Evolutionary conservation across 2,113 vertebrate genomes (phyloP).

Genomic region (Loxodonta africana): DNA sequence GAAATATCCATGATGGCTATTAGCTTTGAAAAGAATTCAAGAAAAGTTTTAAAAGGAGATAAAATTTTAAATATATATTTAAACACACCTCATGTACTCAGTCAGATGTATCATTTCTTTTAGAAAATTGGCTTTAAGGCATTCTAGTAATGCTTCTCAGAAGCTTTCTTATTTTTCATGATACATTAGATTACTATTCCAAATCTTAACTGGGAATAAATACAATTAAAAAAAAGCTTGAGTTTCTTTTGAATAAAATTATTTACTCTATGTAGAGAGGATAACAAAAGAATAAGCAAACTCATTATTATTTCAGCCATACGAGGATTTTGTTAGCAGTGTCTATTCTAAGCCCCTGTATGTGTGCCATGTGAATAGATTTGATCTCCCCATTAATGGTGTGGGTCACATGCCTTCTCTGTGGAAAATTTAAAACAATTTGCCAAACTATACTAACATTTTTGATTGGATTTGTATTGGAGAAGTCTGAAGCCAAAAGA

Average conservation of each 20-base stretch:
- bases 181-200: background rate
- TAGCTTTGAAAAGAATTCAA: background rate
- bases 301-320: background rate
- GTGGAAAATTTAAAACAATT: conserved; percentile 30
- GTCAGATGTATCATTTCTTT: background rate
- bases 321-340: background rate
- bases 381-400: background rate
- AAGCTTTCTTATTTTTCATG: background rate
- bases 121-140: background rate
- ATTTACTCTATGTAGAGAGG: background rate
- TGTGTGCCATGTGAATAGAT: background rate
- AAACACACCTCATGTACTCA: background rate
- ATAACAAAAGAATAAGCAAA: background rate
- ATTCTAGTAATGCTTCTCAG: background rate
- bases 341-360: background rate
- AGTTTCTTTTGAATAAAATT: background rate
- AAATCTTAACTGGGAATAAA: background rate
- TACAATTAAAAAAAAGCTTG: background rate
- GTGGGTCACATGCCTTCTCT: background rate
- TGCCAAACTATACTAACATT: background rate
- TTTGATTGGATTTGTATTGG: background rate
- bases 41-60: background rate
- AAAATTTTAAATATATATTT: background rate
- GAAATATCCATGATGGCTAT: background rate
- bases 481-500: background rate